Percentiles rank a stretch among this genome's conserved stretches.
These are phyloP conservation scores for Trichomalopsis sarcophagae DNA, from an alignment of 1,140 invertebrate species.

Conservation along the genomic window DNA sequence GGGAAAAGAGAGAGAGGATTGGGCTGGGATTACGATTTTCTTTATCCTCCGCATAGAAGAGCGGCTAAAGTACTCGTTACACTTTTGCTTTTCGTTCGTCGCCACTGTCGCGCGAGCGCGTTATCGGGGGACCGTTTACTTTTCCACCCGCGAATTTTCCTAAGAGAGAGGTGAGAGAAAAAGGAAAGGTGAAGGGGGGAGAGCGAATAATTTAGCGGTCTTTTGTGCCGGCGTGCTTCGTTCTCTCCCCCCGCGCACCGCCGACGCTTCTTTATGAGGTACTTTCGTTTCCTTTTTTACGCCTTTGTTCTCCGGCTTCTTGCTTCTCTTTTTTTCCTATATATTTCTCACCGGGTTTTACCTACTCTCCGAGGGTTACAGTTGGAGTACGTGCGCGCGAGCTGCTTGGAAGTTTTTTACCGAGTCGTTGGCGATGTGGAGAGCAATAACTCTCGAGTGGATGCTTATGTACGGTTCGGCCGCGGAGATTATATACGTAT, in stretches of 20 bases:
- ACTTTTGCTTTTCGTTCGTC: conserved; percentile 4
- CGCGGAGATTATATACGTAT: too few relatives aligned
- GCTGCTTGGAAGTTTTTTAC: conserved; percentile 7
- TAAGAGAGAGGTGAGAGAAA: background rate
- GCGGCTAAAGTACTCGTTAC: background rate
- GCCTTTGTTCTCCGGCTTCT: conserved; percentile 10
- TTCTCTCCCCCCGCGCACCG: background rate
- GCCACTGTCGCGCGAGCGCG: background rate
- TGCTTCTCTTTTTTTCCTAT: background rate
- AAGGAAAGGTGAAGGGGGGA: background rate
- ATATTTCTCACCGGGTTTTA: background rate
- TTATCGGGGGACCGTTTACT: background rate
- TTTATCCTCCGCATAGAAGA: background rate
- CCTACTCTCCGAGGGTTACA: background rate
- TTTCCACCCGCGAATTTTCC: background rate
- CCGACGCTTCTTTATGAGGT: background rate
- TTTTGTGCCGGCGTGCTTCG: conserved; percentile 12
- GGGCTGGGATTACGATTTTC: background rate
- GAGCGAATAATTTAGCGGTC: conserved; percentile 9
- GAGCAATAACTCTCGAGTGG: background rate
- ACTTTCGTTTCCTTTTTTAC: conserved; percentile 1
- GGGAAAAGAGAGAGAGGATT: conserved; percentile 11
- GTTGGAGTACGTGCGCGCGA: background rate
- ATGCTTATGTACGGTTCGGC: background rate
- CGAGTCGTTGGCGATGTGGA: background rate